Conservation (phyloP, 2,888 invertebrate genomes). For the Heliconius aoede region DNA sequence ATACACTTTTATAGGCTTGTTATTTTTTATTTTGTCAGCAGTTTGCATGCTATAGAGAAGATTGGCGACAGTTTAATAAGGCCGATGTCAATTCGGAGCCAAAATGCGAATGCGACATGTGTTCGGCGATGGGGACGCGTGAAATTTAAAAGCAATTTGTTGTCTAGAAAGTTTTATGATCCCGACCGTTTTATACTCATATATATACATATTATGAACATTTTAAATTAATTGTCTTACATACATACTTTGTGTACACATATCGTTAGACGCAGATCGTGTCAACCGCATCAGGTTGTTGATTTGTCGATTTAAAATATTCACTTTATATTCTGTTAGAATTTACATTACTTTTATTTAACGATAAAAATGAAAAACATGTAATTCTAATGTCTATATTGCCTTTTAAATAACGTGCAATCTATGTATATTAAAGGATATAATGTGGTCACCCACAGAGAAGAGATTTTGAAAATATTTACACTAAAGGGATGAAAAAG, state of each 20-base stretch:
- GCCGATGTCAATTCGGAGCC: constrained; percentile 47
- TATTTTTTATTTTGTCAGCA: constrained; percentile 74
- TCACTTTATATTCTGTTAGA: background rate
- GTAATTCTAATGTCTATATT: background rate
- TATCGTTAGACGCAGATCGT: constrained; percentile 12
- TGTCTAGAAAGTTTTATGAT: constrained; percentile 36
- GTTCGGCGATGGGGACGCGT: constrained; percentile 29
- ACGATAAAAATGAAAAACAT: background rate
- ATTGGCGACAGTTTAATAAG: constrained; percentile 51
- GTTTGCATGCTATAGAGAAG: constrained; percentile 54
- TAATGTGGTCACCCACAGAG: too few species aligned
- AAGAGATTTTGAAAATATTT: too few species aligned
- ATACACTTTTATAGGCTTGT: constrained; percentile 64
- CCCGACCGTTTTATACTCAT: constrained; percentile 31
- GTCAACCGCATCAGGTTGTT: constrained; percentile 7
- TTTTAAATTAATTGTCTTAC: constrained; percentile 26
- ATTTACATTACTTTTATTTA: background rate
- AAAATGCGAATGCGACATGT: constrained; percentile 46
- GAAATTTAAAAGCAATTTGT: constrained; percentile 39
- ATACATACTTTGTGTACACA: constrained; percentile 19
- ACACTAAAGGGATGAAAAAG: too few species aligned
- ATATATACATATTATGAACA: background rate
- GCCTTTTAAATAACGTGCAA: too few species aligned
- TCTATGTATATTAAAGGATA: too few species aligned
- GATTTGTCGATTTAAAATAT: background rate